Evolutionary conservation across 30 jellyfish, hydroid and myxozoan genomes (phyloP).

Genomic region (Turritopsis dohrnii): DNA sequence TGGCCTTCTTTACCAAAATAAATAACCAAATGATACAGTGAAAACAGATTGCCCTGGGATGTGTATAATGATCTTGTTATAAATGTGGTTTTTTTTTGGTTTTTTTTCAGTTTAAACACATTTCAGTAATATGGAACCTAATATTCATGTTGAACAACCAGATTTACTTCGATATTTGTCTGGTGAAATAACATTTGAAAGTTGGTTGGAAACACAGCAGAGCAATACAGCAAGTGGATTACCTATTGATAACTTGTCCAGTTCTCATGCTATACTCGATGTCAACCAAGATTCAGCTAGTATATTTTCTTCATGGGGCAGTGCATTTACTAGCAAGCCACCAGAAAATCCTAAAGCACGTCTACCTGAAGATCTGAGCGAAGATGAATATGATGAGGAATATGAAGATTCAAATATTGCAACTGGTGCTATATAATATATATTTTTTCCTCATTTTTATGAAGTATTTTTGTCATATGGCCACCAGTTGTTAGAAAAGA

Average conservation of each 20-base stretch:
- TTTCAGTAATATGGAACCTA: background rate
- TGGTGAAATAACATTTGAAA: conserved; percentile 37
- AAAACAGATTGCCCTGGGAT: too few relatives aligned
- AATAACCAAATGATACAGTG: too few relatives aligned
- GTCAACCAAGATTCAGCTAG: conserved; percentile 1
- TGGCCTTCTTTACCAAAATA: too few relatives aligned
- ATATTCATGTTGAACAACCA: conserved; percentile 14
- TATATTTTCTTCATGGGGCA: conserved; percentile 34
- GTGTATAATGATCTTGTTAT: too few relatives aligned
- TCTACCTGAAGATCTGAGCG: background rate
- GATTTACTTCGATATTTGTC: conserved; percentile 28
- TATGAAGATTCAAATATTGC: background rate
- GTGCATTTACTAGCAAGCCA: conserved; percentile 7
- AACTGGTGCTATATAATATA: too few relatives aligned
- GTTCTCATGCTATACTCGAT: background rate
- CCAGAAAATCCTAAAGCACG: background rate
- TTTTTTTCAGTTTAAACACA: too few relatives aligned
- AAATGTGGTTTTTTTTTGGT: too few relatives aligned
- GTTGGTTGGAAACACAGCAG: conserved; percentile 21
- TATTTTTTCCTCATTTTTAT: too few relatives aligned
- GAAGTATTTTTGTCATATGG: background rate
- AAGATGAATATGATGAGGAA: background rate
- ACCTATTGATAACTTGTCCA: conserved; percentile 6
- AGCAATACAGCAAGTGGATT: background rate
- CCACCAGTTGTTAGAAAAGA: too few relatives aligned